Percentiles rank a stretch among this genome's conserved stretches.
These are phyloP conservation scores for Bactericera cockerelli DNA, from an alignment of 1,140 invertebrate genomes.

Conservation along the genomic window DNA sequence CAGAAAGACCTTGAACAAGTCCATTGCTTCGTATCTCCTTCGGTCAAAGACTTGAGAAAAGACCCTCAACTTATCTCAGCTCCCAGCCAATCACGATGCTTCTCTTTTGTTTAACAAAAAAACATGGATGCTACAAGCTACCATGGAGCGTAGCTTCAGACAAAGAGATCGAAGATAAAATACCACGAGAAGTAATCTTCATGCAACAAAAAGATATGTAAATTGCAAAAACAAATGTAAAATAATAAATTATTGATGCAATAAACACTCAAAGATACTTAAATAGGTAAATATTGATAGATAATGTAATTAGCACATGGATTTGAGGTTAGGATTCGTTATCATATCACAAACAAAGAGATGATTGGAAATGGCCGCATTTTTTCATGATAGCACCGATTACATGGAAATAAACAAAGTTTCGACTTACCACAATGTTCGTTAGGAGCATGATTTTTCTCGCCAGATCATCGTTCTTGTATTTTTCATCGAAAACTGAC, in stretches of 20 bases:
- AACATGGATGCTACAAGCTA: constrained; percentile 6
- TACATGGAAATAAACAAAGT: not conserved
- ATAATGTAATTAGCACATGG: not conserved
- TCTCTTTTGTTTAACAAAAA: not conserved
- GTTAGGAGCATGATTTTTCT: constrained; percentile 4
- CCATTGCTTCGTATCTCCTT: constrained; percentile 4
- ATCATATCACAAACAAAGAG: not conserved
- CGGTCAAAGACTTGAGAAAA: not conserved
- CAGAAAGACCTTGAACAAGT: constrained; percentile 5
- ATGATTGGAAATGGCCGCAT: constrained; percentile 2
- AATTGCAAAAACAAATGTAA: not conserved
- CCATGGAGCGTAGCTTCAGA: too few relatives aligned
- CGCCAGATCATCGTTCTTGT: not conserved
- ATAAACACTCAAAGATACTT: not conserved
- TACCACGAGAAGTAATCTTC: not conserved
- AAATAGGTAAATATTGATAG: not conserved
- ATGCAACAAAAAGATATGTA: not conserved
- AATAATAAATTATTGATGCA: not conserved
- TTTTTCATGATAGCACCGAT: not conserved
- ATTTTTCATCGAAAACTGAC: not conserved
- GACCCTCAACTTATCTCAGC: constrained; percentile 1
- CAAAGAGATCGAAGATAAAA: not conserved
- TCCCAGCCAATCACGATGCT: not conserved
- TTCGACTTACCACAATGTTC: not conserved
- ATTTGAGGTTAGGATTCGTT: not conserved